A percentile compares a stretch with the other conserved stretches of the same genome.
These are phyloP conservation scores for Oxycera nigricornis DNA, from an alignment of 2,888 invertebrate genomes.

Conservation along the genomic window DNA sequence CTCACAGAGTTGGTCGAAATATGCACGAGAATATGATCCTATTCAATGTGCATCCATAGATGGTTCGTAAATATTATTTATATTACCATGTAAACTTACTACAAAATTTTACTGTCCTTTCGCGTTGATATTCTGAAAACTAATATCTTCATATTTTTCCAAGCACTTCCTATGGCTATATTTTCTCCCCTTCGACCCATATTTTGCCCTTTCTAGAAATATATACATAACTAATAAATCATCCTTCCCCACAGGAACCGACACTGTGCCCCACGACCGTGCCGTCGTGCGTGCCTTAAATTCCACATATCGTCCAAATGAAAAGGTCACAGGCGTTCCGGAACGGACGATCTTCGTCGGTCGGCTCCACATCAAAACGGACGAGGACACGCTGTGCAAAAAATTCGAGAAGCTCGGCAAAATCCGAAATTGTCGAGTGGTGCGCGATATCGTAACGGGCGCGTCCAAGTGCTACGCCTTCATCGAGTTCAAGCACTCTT, in stretches of 20 bases:
- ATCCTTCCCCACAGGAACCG: constrained; percentile 66
- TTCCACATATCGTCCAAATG: constrained; percentile 71
- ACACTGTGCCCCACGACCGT: constrained; percentile 80
- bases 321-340: constrained; percentile 72
- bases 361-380: constrained; percentile 73
- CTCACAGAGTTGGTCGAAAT: constrained; percentile 61
- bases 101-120: no score
- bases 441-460: constrained; percentile 84
- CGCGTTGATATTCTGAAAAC: no score
- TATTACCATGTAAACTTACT: no score
- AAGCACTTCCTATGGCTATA: background rate
- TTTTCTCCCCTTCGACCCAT: background rate
- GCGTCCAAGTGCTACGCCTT: constrained; percentile 84
- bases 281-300: constrained; percentile 75
- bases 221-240: no score
- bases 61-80: no score
- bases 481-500: constrained; percentile 75
- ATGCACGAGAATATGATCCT: constrained; percentile 75
- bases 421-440: constrained; percentile 69
- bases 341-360: constrained; percentile 78
- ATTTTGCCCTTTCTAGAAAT: no score
- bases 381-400: constrained; percentile 65
- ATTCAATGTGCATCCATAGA: constrained; percentile 86
- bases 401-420: constrained; percentile 72
- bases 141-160: background rate